Evolutionary conservation across 2,888 invertebrate genomes (phyloP), one percentile per base, ranked within the genome.

Genomic region (Melinaea marsaeus): DNA sequence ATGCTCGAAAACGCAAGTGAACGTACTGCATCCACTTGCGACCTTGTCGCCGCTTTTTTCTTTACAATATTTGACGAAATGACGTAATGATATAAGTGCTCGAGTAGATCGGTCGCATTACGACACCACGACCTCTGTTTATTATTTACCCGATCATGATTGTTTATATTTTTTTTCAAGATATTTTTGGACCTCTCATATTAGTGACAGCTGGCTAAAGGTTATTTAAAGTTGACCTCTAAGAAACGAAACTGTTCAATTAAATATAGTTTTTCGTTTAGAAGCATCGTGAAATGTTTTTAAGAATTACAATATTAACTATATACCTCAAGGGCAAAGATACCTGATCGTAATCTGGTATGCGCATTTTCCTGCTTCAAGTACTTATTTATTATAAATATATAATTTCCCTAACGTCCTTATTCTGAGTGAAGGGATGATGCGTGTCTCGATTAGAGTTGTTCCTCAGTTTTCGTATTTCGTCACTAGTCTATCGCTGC

Each of bases 1-100:
- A 65, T 61, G 62, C 62, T 37, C 79, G 86, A 88, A 85, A 88
- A 81, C 84, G 87, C 79, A 86, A 88, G 88, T 88, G 87, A 88
- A 85, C 85, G 86, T 87, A 77, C 81, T 83, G 86, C 86, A 85
- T 73, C 71, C 76, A 72, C 72, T 67, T 65, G 67, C 81, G 83
- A 79, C 88, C 88, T 86, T 86, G 79, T 75, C 76, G 46, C n/a
- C 80, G 85, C 85, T 68, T 85, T 82, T 81, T 80, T 78, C 77
- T 72, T 80, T 75, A 81, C 81, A 75, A 85, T 83, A 83, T 85
- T 86, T 79, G 83, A 80, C 78, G 7, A 6, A 56, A 60, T 87
- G 86, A 87, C 85, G 87, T 85, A 83, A 87, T 80, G 78, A 75
- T 74, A 77, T 76, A 73, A 77, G 69, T 76, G 79, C 80, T 82